These are phyloP conservation scores for Drosophila tsacasi DNA, from an alignment of 1,140 invertebrate species.

Conservation along the genomic window DNA sequence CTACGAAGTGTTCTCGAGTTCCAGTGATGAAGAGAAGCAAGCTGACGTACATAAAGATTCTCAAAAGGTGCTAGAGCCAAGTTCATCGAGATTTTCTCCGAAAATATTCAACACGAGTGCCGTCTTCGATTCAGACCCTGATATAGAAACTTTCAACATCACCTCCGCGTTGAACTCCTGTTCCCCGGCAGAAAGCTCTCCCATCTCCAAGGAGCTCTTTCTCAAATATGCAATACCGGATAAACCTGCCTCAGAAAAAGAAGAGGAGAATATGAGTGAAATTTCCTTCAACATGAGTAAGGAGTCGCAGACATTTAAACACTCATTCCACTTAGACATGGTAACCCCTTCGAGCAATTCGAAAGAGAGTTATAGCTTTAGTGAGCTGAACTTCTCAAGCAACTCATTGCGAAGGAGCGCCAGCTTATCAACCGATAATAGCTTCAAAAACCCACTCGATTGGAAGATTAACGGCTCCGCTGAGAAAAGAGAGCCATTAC, in stretches of 20 bases:
- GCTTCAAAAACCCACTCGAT: slow-evolving; percentile 54
- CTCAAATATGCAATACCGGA: slow-evolving; percentile 18
- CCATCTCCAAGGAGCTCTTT: slow-evolving; percentile 30
- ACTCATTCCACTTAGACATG: slow-evolving; percentile 4
- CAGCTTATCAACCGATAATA: slow-evolving; percentile 45
- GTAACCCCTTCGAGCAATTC: slow-evolving; percentile 1
- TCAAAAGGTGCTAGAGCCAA: slow-evolving; percentile 5
- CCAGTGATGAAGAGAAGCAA: slow-evolving; percentile 71
- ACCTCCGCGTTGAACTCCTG: background rate
- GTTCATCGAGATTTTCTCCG: background rate
- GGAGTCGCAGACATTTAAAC: background rate
- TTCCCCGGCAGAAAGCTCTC: slow-evolving; percentile 6
- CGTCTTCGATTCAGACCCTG: slow-evolving; percentile 17
- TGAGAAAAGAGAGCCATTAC: slow-evolving; percentile 1
- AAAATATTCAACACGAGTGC: slow-evolving; percentile 1
- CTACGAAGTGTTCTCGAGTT: slow-evolving; percentile 49
- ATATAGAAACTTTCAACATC: slow-evolving; percentile 20
- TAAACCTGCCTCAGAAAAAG: background rate
- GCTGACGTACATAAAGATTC: background rate
- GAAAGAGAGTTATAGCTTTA: slow-evolving; percentile 13
- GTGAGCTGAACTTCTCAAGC: slow-evolving; percentile 30
- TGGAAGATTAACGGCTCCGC: slow-evolving; percentile 21
- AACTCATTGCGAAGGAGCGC: slow-evolving; percentile 31
- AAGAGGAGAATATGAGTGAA: slow-evolving; percentile 2
- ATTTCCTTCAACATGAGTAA: background rate